A percentile compares a stretch with the other conserved stretches of the same genome.
Conservation (phyloP, 2,113 vertebrate genomes). For the Heterochromis multidens region DNA sequence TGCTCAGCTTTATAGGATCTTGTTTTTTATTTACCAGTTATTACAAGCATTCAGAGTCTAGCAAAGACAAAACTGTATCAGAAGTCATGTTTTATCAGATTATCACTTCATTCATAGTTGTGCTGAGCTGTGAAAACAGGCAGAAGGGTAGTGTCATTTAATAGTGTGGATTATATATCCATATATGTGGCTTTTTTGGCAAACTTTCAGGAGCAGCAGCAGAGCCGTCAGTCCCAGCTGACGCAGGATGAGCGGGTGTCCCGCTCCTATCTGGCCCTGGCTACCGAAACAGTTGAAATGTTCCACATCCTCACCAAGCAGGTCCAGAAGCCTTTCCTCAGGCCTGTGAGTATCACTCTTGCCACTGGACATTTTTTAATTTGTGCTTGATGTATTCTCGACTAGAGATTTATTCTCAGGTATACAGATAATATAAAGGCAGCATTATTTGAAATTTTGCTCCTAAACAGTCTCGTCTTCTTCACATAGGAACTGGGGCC, state of each 20-base stretch:
- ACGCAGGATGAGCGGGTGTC: conserved; percentile 96
- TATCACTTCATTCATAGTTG: not conserved
- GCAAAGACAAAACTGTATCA: not conserved
- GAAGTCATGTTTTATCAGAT: not conserved
- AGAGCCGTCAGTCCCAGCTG: conserved; percentile 94
- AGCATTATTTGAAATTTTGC: not conserved
- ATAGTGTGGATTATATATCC: not conserved
- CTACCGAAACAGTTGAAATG: conserved; percentile 98
- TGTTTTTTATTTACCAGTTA: not conserved
- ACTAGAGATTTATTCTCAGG: not conserved
- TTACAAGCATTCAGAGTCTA: not conserved
- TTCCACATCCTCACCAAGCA: conserved; percentile 99
- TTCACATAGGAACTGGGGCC: conserved; percentile 89
- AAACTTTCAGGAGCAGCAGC: conserved; percentile 89
- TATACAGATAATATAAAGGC: not conserved
- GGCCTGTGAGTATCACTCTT: conserved; percentile 85
- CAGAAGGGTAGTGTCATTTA: not conserved
- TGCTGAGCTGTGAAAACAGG: not conserved
- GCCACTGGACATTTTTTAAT: not conserved
- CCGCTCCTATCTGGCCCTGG: conserved; percentile 94
- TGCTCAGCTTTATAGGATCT: not conserved
- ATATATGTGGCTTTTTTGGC: not conserved
- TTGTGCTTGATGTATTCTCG: not conserved
- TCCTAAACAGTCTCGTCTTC: not conserved
- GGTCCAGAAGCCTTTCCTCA: conserved; percentile 98